A percentile compares a stretch with the other conserved stretches of the same genome.
These are phyloP conservation scores for Pasiphila rectangulata DNA, from an alignment of 2,888 invertebrate species.

Conservation along the genomic window DNA sequence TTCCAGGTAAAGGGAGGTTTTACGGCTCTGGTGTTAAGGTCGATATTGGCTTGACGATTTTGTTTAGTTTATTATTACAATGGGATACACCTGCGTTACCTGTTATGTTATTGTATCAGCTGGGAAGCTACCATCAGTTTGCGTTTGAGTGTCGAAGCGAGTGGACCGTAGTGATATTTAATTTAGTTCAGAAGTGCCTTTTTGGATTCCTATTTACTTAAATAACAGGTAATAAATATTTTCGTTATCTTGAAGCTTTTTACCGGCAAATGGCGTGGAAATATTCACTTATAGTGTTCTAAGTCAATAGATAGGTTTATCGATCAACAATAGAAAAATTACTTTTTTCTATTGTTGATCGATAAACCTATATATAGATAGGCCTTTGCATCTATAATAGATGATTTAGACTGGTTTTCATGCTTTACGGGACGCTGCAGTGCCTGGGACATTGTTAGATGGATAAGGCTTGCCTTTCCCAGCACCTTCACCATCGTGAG, in stretches of 20 bases:
- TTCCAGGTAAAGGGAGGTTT: slow-evolving; percentile 20
- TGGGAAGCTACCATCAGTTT: slow-evolving; percentile 25
- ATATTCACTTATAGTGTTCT: too few relatives aligned
- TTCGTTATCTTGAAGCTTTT: not conserved
- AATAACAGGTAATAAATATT: slow-evolving; percentile 19
- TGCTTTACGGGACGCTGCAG: too few relatives aligned
- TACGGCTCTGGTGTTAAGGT: slow-evolving; percentile 14
- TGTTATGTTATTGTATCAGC: slow-evolving; percentile 26
- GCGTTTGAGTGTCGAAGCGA: slow-evolving; percentile 19
- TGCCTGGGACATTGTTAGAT: too few relatives aligned
- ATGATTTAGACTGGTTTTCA: too few relatives aligned
- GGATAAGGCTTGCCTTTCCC: too few relatives aligned
- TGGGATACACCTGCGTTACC: slow-evolving; percentile 30
- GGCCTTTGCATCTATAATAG: too few relatives aligned
- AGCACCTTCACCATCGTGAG: too few relatives aligned
- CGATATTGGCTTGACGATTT: slow-evolving; percentile 14
- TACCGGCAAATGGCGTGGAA: too few relatives aligned
- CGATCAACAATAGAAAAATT: too few relatives aligned
- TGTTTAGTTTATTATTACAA: slow-evolving; percentile 30
- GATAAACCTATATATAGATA: too few relatives aligned
- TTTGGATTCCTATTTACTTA: not conserved
- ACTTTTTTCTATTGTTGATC: too few relatives aligned
- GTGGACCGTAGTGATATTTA: slow-evolving; percentile 14
- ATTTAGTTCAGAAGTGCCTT: slow-evolving; percentile 12
- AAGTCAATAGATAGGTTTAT: too few relatives aligned